Evolutionary conservation across 2,113 vertebrate genomes (phyloP).

Genomic region (Mixornis gularis): DNA sequence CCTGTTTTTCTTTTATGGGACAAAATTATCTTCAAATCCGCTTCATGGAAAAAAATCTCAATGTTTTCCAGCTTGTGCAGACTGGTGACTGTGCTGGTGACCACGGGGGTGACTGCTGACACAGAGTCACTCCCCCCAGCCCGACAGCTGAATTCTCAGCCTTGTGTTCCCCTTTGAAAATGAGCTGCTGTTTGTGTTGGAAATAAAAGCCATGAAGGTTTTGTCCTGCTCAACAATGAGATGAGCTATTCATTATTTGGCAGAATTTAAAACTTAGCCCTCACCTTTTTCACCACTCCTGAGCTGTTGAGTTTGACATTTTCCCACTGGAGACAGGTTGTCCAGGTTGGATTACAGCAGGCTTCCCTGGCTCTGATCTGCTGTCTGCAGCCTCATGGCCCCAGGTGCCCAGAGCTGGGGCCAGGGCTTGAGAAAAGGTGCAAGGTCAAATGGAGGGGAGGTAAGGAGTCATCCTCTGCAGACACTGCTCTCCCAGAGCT

Average conservation of each 20-base stretch:
- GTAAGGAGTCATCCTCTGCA: background rate
- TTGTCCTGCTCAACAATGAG: background rate
- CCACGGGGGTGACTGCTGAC: background rate
- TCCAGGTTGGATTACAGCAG: background rate
- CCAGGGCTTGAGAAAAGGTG: background rate
- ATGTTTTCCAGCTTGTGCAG: fast-evolving
- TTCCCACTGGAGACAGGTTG: background rate
- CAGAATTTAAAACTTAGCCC: background rate
- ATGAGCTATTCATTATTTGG: background rate
- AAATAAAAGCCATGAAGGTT: background rate
- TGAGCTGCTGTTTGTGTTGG: background rate
- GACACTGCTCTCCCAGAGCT: background rate
- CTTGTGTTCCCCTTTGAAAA: background rate
- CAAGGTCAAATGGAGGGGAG: background rate
- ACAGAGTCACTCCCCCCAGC: background rate
- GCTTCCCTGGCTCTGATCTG: background rate
- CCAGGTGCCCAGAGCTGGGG: fast-evolving
- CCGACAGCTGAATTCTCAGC: background rate
- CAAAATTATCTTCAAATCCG: background rate
- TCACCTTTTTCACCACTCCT: background rate
- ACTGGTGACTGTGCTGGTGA: background rate
- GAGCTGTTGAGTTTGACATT: background rate
- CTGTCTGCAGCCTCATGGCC: background rate
- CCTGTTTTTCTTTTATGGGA: background rate
- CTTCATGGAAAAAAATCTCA: background rate